Evolutionary conservation across 2,888 invertebrate genomes (phyloP).

Genomic region (Pteria penguin): DNA sequence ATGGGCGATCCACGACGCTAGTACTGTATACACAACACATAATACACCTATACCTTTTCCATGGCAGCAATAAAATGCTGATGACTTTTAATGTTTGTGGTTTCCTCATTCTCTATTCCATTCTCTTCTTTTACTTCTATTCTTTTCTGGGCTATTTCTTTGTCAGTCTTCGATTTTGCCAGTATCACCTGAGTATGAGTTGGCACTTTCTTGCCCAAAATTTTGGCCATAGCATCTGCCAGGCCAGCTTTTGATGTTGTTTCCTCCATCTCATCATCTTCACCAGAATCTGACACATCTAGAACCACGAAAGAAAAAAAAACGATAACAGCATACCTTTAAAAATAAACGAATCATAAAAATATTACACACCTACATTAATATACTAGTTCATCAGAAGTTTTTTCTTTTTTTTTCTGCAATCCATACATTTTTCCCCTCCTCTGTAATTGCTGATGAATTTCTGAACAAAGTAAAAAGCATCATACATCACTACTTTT

Average conservation of each 20-base stretch:
- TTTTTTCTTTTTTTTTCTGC: no score
- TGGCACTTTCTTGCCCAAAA: constrained; percentile 59
- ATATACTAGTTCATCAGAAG: no score
- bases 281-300: background rate
- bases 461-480: no score
- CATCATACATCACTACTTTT: no score
- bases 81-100: background rate
- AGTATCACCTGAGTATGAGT: constrained; percentile 55
- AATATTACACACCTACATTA: no score
- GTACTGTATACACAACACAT: no score
- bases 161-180: constrained; percentile 63
- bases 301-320: no score
- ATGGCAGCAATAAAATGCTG: constrained; percentile 24
- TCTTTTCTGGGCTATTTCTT: constrained; percentile 53
- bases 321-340: no score
- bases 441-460: no score
- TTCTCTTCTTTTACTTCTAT: constrained; percentile 33
- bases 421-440: no score
- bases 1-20: no score
- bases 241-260: constrained; percentile 46
- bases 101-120: constrained; percentile 26
- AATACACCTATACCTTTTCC: constrained; percentile 39
- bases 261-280: background rate
- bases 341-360: no score
- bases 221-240: constrained; percentile 65